Percentiles rank a stretch among this genome's conserved stretches.
These are phyloP conservation scores for Neotragus moschatus DNA, from an alignment of 2,113 vertebrate species.

Conservation along the genomic window DNA sequence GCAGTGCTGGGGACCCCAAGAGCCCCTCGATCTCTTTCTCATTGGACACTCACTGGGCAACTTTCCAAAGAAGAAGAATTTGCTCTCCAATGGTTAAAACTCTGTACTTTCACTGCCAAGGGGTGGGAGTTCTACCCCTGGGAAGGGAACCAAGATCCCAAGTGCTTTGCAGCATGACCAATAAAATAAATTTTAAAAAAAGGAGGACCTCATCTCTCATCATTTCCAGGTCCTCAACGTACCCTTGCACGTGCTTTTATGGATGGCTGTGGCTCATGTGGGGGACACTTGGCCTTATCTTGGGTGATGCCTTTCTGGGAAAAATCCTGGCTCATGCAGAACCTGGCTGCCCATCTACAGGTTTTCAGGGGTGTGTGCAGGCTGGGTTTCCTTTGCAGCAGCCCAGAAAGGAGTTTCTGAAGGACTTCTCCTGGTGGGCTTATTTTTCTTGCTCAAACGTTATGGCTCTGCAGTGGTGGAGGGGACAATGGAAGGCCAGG, in stretches of 20 bases:
- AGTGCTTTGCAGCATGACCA: accelerated
- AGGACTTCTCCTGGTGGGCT: not conserved
- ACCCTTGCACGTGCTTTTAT: accelerated
- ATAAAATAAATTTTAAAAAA: not conserved
- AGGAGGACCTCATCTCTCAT: not conserved
- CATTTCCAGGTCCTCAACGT: not conserved
- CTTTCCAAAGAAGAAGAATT: not conserved
- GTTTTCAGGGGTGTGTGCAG: accelerated
- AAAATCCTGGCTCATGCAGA: accelerated
- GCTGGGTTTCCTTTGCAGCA: not conserved
- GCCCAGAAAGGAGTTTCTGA: not conserved
- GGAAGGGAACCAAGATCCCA: not conserved
- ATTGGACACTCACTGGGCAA: not conserved
- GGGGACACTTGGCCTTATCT: not conserved
- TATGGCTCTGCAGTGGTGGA: not conserved
- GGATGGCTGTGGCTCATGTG: not conserved
- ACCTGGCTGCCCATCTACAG: not conserved
- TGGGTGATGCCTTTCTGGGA: not conserved
- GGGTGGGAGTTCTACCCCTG: not conserved
- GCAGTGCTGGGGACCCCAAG: not conserved
- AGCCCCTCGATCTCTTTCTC: not conserved
- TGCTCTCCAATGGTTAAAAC: not conserved
- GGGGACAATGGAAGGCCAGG: not conserved
- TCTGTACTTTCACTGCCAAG: not conserved
- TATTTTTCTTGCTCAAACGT: not conserved